phyloP scores from a whole-genome alignment of 37 sponge, comb jelly and placozoan species.

The Cliona cf. orientalis region DNA sequence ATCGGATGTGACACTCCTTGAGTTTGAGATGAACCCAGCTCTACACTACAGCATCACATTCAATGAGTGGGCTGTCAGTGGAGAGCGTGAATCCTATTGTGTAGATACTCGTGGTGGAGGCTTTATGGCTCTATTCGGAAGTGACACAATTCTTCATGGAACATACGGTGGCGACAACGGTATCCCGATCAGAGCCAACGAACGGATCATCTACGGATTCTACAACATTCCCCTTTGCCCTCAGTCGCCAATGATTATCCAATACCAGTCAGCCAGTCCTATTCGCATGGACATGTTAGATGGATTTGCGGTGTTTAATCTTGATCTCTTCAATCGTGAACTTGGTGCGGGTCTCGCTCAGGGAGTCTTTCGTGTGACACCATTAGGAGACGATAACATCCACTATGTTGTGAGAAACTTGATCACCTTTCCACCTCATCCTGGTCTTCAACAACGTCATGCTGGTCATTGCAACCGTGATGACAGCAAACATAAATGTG shows the following conservation, averaged over 20 bases:
- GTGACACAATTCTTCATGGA: background rate
- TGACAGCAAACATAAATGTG: too few relatives aligned
- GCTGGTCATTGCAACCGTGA: too few relatives aligned
- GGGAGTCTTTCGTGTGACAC: background rate
- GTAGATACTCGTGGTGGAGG: background rate
- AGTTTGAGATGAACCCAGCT: background rate
- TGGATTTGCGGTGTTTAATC: background rate
- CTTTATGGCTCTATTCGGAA: background rate
- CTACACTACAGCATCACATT: background rate
- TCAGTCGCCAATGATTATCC: background rate
- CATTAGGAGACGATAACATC: background rate
- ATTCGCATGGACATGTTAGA: background rate
- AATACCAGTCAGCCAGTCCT: background rate
- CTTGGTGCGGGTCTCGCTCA: background rate
- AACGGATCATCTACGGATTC: background rate
- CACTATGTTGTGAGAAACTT: background rate
- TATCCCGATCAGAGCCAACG: background rate
- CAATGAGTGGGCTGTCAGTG: background rate
- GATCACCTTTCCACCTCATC: slow-evolving; percentile 20
- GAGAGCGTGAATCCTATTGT: background rate
- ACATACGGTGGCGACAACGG: background rate
- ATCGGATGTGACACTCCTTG: background rate
- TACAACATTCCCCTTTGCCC: background rate
- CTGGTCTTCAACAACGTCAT: too few relatives aligned
- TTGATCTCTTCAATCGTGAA: background rate